Evolutionary conservation across 2,797 vertebrate genomes (phyloP).

Genomic region (Alectoris magna): DNA sequence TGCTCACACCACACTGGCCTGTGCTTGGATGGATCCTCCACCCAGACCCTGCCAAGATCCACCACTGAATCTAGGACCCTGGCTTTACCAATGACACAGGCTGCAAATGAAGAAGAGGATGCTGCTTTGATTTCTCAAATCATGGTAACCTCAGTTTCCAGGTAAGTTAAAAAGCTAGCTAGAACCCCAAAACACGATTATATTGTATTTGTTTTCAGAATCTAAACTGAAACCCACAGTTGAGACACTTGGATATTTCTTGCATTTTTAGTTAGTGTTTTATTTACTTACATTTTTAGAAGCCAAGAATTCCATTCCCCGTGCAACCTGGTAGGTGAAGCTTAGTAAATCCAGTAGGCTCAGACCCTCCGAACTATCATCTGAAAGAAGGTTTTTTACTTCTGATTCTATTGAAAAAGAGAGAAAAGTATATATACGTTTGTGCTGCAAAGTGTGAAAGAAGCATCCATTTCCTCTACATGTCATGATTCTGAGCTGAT

Average conservation of each 20-base stretch:
- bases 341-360: conserved; percentile 93
- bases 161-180: background rate
- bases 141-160: background rate
- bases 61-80: background rate
- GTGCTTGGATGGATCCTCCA: background rate
- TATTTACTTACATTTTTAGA: conserved; percentile 94
- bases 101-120: background rate
- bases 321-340: conserved; percentile 97
- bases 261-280: background rate
- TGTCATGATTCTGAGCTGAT: background rate
- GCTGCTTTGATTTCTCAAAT: background rate
- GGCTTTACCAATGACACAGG: background rate
- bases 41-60: background rate
- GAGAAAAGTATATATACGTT: background rate
- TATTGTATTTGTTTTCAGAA: background rate
- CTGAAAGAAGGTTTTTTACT: conserved; percentile 90
- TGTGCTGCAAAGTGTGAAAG: background rate
- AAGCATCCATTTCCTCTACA: background rate
- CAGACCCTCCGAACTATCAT: conserved; percentile 89
- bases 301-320: conserved; percentile 98
- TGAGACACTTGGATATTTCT: background rate
- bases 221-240: background rate
- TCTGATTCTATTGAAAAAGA: conserved; percentile 82
- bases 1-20: background rate
- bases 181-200: background rate